phyloP scores from a whole-genome alignment of 2,888 invertebrate genomes.

The Schrankia costaestrigalis region DNA sequence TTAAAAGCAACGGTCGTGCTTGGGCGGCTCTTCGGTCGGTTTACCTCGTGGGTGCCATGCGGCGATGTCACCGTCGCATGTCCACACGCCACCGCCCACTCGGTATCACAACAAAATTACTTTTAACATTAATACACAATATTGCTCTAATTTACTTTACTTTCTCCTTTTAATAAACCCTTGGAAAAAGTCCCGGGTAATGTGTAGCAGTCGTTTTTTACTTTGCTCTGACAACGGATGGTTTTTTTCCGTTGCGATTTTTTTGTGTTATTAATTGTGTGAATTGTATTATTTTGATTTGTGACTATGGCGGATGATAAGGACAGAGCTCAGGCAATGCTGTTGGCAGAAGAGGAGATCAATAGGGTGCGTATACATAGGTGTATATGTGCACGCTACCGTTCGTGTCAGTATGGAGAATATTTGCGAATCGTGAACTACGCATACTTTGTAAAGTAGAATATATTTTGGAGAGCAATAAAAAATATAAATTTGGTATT shows the following conservation, averaged over 20 bases:
- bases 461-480: slow-evolving; percentile 18
- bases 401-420: slow-evolving; percentile 18
- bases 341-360: slow-evolving; percentile 70
- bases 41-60: slow-evolving; percentile 36
- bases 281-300: slow-evolving; percentile 33
- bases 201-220: slow-evolving; percentile 78
- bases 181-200: slow-evolving; percentile 64
- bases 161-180: slow-evolving; percentile 76
- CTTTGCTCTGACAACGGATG: slow-evolving; percentile 65
- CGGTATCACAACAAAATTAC: slow-evolving; percentile 69
- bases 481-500: too few species aligned
- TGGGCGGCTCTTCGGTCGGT: slow-evolving; percentile 8
- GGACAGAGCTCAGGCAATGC: slow-evolving; percentile 50
- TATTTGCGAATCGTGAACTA: slow-evolving; percentile 19
- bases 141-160: slow-evolving; percentile 77
- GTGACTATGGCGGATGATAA: slow-evolving; percentile 50
- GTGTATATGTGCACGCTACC: slow-evolving; percentile 27
- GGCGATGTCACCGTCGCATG: slow-evolving; percentile 50
- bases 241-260: slow-evolving; percentile 49
- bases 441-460: slow-evolving; percentile 23
- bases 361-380: slow-evolving; percentile 47
- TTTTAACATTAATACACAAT: slow-evolving; percentile 77
- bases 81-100: slow-evolving; percentile 57
- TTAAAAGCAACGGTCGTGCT: slow-evolving; percentile 23
- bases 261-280: slow-evolving; percentile 31